Evolutionary conservation across 2,888 invertebrate species (phyloP).

Genomic region (Stenodera caucasica): DNA sequence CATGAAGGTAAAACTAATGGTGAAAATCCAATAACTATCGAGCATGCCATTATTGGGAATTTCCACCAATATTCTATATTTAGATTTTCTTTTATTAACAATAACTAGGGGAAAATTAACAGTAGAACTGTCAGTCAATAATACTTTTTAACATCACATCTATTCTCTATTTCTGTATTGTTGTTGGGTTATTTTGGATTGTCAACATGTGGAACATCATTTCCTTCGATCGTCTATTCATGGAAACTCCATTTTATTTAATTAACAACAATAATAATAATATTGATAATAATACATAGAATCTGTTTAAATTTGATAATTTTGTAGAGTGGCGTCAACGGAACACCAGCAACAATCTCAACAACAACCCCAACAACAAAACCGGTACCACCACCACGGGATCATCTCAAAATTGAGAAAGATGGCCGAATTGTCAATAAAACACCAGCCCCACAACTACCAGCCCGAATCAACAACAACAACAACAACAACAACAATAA

Average conservation of each 20-base stretch:
- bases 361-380: slow-evolving; percentile 48
- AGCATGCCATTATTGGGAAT: background rate
- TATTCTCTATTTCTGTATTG: background rate
- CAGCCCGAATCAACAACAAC: slow-evolving; percentile 64
- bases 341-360: slow-evolving; percentile 52
- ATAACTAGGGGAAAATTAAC: background rate
- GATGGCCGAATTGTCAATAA: slow-evolving; percentile 65
- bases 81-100: background rate
- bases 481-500: slow-evolving; percentile 52
- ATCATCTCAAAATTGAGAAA: slow-evolving; percentile 66
- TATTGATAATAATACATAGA: background rate
- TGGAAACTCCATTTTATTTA: background rate
- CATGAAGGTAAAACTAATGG: slow-evolving; percentile 40
- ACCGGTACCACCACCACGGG: slow-evolving; percentile 67
- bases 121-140: background rate
- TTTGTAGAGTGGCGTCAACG: slow-evolving; percentile 49
- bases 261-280: background rate
- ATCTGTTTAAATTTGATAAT: background rate
- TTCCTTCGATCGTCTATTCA: background rate
- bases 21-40: background rate
- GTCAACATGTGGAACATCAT: background rate
- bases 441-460: slow-evolving; percentile 69
- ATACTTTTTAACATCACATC: background rate
- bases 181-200: background rate
- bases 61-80: background rate